Percentiles rank a stretch among this genome's conserved stretches.
Evolutionary conservation across 2,888 invertebrate species (phyloP).

Genomic region (Mythimna albipuncta): DNA sequence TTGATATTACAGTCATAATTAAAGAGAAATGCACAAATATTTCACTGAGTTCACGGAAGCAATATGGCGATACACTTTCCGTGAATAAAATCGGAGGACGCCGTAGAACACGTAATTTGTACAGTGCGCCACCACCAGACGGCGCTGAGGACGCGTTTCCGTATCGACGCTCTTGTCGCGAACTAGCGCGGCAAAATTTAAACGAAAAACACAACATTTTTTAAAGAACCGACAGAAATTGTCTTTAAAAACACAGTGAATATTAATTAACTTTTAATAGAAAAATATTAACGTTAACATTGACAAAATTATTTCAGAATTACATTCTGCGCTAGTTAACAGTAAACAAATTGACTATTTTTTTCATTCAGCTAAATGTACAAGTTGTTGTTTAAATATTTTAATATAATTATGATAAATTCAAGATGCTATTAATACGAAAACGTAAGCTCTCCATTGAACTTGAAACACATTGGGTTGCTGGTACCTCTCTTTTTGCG

Average conservation of each 20-base stretch:
- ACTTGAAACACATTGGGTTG: too few species aligned
- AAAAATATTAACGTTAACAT: background rate
- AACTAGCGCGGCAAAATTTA: slow-evolving; percentile 70
- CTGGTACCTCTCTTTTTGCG: too few species aligned
- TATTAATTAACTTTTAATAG: background rate
- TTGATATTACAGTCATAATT: slow-evolving; percentile 89
- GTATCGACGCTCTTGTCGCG: slow-evolving; percentile 81
- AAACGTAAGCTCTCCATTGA: background rate
- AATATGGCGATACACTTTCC: slow-evolving; percentile 91
- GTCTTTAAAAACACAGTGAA: background rate
- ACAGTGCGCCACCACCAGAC: slow-evolving; percentile 88
- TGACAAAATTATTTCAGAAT: background rate
- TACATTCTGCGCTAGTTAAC: background rate
- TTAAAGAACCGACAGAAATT: background rate
- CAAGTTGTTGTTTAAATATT: background rate
- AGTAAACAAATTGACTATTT: slow-evolving; percentile 25
- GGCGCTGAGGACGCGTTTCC: slow-evolving; percentile 81
- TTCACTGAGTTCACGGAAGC: slow-evolving; percentile 90
- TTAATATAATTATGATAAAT: background rate
- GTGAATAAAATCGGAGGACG: slow-evolving; percentile 90
- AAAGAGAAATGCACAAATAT: slow-evolving; percentile 88
- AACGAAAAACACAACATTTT: slow-evolving; percentile 33
- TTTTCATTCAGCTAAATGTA: slow-evolving; percentile 14
- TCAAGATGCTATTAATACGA: background rate
- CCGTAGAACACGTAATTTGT: slow-evolving; percentile 89